These are phyloP conservation scores for Delichon dasypus DNA, from an alignment of 2,797 vertebrate genomes.

Conservation along the genomic window DNA sequence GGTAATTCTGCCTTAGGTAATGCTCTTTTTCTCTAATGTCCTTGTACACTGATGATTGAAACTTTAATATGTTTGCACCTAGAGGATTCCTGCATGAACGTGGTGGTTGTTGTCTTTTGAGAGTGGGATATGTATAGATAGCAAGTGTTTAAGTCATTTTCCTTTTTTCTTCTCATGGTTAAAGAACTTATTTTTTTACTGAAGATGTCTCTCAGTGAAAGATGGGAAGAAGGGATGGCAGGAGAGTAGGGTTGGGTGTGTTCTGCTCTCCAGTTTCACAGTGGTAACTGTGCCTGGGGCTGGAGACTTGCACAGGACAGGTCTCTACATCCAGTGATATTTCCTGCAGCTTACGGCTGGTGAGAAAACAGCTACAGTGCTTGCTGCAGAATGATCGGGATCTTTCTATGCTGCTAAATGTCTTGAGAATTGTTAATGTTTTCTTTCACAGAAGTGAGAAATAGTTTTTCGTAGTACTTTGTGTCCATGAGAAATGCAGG, in stretches of 20 bases:
- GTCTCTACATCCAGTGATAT: not conserved
- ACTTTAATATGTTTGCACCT: not conserved
- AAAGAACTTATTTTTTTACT: not conserved
- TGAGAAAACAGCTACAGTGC: not conserved
- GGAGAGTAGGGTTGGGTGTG: fast-evolving
- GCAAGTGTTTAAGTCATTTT: conserved; percentile 3
- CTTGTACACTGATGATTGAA: not conserved
- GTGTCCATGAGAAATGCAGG: not conserved
- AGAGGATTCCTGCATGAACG: not conserved
- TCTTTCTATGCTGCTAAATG: not conserved
- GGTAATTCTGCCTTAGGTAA: not conserved
- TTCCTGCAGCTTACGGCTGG: not conserved
- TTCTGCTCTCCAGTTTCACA: not conserved
- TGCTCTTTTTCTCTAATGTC: not conserved
- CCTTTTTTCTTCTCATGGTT: not conserved
- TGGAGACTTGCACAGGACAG: not conserved
- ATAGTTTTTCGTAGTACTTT: not conserved
- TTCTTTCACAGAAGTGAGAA: not conserved
- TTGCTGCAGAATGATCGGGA: not conserved
- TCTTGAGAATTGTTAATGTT: not conserved
- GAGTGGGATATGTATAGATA: not conserved
- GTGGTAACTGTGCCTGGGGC: fast-evolving
- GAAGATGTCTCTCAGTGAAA: not conserved
- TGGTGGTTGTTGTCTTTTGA: not conserved
- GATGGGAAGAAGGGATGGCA: not conserved